A percentile compares a stretch with the other conserved stretches of the same genome.
Evolutionary conservation across 2,888 invertebrate genomes (phyloP).

Genomic region (Pristionchus mayeri): DNA sequence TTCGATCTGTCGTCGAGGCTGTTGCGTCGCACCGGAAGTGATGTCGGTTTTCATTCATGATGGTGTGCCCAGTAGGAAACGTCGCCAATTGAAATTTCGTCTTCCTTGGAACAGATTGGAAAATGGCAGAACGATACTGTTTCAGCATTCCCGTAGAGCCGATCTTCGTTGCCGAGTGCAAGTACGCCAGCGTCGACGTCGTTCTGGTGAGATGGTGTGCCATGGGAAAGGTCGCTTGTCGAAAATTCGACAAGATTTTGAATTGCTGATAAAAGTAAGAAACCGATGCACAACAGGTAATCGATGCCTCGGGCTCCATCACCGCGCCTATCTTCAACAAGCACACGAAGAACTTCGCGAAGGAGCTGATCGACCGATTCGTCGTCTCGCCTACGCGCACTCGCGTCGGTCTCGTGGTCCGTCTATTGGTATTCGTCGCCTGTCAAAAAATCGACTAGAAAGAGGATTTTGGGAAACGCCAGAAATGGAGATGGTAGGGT

Average conservation of each 20-base stretch:
- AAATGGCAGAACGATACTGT: too few species aligned
- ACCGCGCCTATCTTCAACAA: slow-evolving; percentile 46
- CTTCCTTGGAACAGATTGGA: too few species aligned
- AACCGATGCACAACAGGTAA: neutral
- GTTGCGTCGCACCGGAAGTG: neutral
- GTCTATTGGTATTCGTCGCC: neutral
- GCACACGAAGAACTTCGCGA: slow-evolving; percentile 47
- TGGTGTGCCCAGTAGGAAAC: neutral
- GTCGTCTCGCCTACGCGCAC: neutral
- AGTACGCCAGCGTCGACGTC: slow-evolving; percentile 42
- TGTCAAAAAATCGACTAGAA: neutral
- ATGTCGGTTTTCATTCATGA: neutral
- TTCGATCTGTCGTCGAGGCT: slow-evolving; percentile 4
- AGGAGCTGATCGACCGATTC: slow-evolving; percentile 39
- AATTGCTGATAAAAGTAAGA: neutral
- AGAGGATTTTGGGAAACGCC: neutral
- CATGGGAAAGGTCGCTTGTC: neutral
- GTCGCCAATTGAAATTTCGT: neutral
- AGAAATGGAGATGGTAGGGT: too few species aligned
- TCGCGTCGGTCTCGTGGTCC: slow-evolving; percentile 35
- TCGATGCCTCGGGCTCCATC: slow-evolving; percentile 46
- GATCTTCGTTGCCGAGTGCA: slow-evolving; percentile 45
- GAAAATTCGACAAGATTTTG: neutral
- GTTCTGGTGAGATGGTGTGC: slow-evolving; percentile 18
- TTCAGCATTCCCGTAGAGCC: neutral